Conservation (phyloP, 2,113 vertebrate genomes). For the Aythya baeri region DNA sequence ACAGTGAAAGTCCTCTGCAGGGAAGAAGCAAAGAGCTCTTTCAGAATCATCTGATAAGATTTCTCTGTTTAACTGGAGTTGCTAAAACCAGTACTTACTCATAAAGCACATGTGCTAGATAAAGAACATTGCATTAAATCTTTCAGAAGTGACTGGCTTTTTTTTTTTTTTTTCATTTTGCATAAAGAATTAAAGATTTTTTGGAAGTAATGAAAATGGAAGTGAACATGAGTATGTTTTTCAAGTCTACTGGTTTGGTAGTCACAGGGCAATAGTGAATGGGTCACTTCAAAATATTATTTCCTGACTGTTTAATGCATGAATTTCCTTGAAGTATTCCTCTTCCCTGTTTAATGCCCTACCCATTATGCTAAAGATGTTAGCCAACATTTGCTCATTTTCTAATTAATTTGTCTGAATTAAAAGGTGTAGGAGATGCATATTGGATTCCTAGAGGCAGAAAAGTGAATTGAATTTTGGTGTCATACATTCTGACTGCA, state of each 20-base stretch:
- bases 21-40: neutral
- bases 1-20: neutral
- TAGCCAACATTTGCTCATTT: neutral
- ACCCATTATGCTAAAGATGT: neutral
- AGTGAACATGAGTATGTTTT: neutral
- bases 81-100: neutral
- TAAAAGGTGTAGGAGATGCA: neutral
- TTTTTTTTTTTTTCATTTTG: neutral
- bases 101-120: neutral
- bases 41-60: neutral
- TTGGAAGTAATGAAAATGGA: neutral
- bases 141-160: neutral
- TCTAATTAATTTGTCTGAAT: neutral
- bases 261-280: neutral
- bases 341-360: neutral
- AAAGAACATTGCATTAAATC: neutral
- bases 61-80: neutral
- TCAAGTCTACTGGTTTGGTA: neutral
- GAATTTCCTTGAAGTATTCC: neutral
- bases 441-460: neutral
- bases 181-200: neutral
- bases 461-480: neutral
- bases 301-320: neutral
- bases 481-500: neutral
- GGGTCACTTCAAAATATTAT: neutral